phyloP scores from a whole-genome alignment of 2,113 vertebrate species.

The Charadrius vociferus region DNA sequence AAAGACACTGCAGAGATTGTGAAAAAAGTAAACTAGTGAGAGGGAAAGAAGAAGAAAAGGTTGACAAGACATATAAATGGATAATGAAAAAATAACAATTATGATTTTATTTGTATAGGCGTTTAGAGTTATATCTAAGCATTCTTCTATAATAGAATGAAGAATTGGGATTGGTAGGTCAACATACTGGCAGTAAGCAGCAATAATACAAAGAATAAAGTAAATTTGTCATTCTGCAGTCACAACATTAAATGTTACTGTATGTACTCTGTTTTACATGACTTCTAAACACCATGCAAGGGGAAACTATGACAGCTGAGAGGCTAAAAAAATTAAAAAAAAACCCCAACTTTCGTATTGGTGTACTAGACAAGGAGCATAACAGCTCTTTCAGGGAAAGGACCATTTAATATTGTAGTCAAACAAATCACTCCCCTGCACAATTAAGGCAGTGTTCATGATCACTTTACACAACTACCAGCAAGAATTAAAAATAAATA shows the following conservation, averaged over 20 bases:
- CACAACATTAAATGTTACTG: neutral
- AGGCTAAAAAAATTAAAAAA: neutral
- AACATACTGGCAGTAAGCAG: neutral
- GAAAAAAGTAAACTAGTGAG: neutral
- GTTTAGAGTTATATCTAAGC: neutral
- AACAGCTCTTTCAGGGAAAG: neutral
- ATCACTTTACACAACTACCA: neutral
- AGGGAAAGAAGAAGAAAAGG: neutral
- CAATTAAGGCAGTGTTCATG: neutral
- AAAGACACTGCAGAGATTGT: neutral
- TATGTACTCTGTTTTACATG: no score
- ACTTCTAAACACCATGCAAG: neutral
- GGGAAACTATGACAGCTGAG: neutral
- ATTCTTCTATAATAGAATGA: neutral
- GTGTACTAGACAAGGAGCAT: neutral
- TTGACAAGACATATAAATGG: neutral
- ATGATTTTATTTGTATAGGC: neutral
- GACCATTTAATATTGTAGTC: neutral
- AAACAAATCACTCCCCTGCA: neutral
- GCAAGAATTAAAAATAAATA: neutral
- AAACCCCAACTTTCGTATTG: neutral
- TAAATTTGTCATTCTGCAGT: neutral
- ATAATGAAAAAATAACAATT: neutral
- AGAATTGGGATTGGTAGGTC: neutral
- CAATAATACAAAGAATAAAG: neutral